Evolutionary conservation across 2,113 vertebrate genomes (phyloP).

Genomic region (Microcebus lehilahytsara): DNA sequence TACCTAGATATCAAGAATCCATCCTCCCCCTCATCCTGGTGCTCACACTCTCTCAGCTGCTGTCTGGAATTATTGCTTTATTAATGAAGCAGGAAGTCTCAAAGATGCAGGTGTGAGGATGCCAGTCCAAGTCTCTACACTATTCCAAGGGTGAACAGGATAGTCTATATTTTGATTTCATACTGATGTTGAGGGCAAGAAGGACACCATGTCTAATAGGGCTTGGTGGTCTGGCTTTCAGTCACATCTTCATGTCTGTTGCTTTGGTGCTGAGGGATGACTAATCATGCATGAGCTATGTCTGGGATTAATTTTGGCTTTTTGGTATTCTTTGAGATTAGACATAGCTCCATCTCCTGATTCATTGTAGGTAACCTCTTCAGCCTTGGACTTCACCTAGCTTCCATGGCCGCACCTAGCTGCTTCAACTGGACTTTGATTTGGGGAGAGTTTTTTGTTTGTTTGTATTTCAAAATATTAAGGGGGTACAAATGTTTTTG

Average conservation of each 20-base stretch:
- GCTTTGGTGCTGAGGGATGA: background rate
- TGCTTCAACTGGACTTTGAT: slow-evolving; percentile 89
- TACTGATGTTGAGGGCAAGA: slow-evolving; percentile 90
- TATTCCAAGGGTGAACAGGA: slow-evolving; percentile 87
- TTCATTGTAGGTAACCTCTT: slow-evolving; percentile 94
- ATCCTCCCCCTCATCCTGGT: slow-evolving; percentile 89
- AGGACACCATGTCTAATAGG: slow-evolving; percentile 90
- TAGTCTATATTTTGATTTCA: slow-evolving; percentile 91
- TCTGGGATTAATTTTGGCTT: slow-evolving; percentile 92
- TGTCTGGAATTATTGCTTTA: slow-evolving; percentile 94
- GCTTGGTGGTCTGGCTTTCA: slow-evolving; percentile 86
- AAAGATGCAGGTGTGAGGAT: slow-evolving; percentile 84
- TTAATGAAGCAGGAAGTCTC: slow-evolving; percentile 92
- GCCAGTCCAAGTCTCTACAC: slow-evolving; percentile 89
- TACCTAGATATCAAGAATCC: slow-evolving; percentile 87
- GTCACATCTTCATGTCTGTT: background rate
- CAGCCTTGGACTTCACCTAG: slow-evolving; percentile 91
- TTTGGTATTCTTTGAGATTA: slow-evolving; percentile 93
- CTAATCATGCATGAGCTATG: slow-evolving; percentile 80
- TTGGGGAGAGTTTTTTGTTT: too few relatives aligned
- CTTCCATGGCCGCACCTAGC: slow-evolving; percentile 89
- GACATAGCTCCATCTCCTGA: slow-evolving; percentile 93
- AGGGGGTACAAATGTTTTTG: too few relatives aligned
- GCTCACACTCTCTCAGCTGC: slow-evolving; percentile 91
- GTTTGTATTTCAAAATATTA: too few relatives aligned